Base-by-base conservation (phyloP, 2,888 invertebrate genomes). In the Synergus umbraculus region DNA sequence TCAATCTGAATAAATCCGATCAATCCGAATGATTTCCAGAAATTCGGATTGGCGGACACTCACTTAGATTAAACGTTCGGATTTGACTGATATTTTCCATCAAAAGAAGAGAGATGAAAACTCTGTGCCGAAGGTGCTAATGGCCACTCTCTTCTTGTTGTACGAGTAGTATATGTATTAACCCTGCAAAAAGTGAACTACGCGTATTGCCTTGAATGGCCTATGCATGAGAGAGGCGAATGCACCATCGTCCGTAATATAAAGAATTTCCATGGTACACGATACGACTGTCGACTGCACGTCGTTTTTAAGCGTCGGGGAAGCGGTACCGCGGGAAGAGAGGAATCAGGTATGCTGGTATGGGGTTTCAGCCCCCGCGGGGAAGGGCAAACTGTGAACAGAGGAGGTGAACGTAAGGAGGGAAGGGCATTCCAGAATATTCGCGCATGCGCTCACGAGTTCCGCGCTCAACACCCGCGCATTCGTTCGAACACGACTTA, bases 381-480 rank as follows among this genome's bases (percentile, higher is more conserved):
- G 43, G 76, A 64, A 79, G 78, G 73, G 43, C 29, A 37, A 18
- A 43, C 76, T 22, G 76, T 9, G 66, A 43, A 41, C 66, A 44
- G 43, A 66, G 66, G 41, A 66, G 66, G 43, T 66, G 66, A 66
- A 66, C 66, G 43, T 66, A n/a, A 10, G 18, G 67, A 12, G 15
- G 67, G 46, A 46, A 78, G 83, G 86, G 83, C 79, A 87, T 87
- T 87, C 87, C 87, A 86, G 49, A 82, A 80, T 22, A 77, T 46
- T 78, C 79, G 84, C 86, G 87, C 86, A 86, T 87, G 87, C 85
- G 87, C 84, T 76, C 78, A 79, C 82, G 5, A 43, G 82, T 78
- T 79, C 81, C 81, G 85, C 83, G 80, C 63, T 82, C 83, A 81
- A 86, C 87, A 86, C 79, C 81, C 81, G 85, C 88, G 85, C 86